Evolutionary conservation across 2,888 invertebrate species (phyloP).

Genomic region (Sarcophaga caerulescens): DNA sequence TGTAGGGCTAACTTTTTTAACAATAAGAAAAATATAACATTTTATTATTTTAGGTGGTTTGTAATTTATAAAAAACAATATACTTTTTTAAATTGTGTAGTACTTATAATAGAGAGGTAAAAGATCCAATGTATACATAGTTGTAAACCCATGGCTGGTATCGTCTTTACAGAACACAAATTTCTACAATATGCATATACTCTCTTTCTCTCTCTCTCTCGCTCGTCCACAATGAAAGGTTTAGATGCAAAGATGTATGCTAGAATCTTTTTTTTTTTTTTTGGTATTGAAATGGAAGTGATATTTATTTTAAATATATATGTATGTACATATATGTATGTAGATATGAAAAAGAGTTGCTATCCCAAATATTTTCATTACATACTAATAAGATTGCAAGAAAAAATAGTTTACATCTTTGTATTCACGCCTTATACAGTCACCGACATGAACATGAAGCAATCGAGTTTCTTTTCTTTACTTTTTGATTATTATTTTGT

Average conservation of each 20-base stretch:
- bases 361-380: too few relatives aligned
- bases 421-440: constrained; percentile 12
- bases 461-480: constrained; percentile 15
- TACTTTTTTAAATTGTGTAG: neutral
- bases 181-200: neutral
- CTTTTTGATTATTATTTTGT: constrained; percentile 23
- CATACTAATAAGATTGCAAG: neutral
- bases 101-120: neutral
- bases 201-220: too few relatives aligned
- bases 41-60: constrained; percentile 55
- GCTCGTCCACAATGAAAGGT: neutral
- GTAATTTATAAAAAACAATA: constrained; percentile 12
- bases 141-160: constrained; percentile 54
- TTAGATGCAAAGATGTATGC: constrained; percentile 34
- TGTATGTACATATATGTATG: too few relatives aligned
- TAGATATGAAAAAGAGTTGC: neutral
- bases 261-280: neutral
- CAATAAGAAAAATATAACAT: neutral
- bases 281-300: neutral
- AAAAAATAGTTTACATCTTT: constrained; percentile 4
- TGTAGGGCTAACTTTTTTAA: constrained; percentile 44
- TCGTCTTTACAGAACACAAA: constrained; percentile 54
- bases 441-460: constrained; percentile 30
- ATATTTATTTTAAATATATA: neutral
- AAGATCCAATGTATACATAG: neutral